Conservation (phyloP, 2,888 invertebrate genomes). For the Nowickia ferox region DNA sequence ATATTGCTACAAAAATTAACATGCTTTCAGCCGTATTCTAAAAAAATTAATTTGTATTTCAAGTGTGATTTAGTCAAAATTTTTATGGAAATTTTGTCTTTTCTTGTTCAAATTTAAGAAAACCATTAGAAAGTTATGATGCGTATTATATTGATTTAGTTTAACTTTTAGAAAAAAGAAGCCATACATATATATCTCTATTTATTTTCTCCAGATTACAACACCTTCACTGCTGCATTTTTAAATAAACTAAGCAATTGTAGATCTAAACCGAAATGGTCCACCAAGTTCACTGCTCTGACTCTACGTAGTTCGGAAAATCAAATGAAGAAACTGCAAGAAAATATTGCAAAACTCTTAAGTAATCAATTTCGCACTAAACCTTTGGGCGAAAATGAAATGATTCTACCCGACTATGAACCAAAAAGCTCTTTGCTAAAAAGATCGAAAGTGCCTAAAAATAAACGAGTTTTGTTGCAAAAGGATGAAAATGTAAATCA, state of each 20-base stretch:
- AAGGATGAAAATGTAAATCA: constrained; percentile 46
- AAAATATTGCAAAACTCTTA: constrained; percentile 76
- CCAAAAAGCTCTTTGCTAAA: constrained; percentile 73
- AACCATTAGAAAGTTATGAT: too few species aligned
- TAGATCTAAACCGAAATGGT: constrained; percentile 79
- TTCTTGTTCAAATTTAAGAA: too few species aligned
- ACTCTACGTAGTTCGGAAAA: constrained; percentile 78
- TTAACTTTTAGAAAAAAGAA: too few species aligned
- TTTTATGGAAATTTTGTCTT: too few species aligned
- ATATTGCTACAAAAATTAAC: too few species aligned
- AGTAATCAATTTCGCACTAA: constrained; percentile 73
- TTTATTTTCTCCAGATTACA: constrained; percentile 77
- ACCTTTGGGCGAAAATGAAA: constrained; percentile 46
- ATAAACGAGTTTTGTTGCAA: constrained; percentile 59
- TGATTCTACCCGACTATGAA: constrained; percentile 46
- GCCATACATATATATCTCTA: not conserved
- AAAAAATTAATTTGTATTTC: too few species aligned
- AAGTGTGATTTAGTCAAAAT: too few species aligned
- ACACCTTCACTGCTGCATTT: constrained; percentile 73
- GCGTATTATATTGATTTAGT: too few species aligned
- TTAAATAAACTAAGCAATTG: constrained; percentile 72
- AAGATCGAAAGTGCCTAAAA: constrained; percentile 28
- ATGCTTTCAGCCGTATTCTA: too few species aligned
- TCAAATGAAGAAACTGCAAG: constrained; percentile 77
- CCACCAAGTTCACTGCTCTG: constrained; percentile 81